A percentile compares a stretch with the other conserved stretches of the same genome.
phyloP scores from a whole-genome alignment of 1,140 invertebrate species.

The Luehdorfia chinensis region DNA sequence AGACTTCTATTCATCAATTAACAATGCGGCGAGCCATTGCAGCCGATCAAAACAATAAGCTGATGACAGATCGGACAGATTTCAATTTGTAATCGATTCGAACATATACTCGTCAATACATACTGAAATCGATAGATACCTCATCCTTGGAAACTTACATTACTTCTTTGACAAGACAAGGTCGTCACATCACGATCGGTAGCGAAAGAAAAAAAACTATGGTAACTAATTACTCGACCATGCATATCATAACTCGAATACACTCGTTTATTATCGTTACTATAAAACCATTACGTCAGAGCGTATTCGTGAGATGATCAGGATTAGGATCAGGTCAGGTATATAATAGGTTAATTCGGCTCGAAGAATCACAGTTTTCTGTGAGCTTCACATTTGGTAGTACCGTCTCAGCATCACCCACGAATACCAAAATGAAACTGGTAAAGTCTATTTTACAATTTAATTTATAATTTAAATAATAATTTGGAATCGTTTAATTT shows the following conservation, averaged over 20 bases:
- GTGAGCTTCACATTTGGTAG: slow-evolving; percentile 43
- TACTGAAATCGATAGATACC: slow-evolving; percentile 34
- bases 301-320: slow-evolving; percentile 47
- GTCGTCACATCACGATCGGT: slow-evolving; percentile 35
- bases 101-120: slow-evolving; percentile 12
- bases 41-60: slow-evolving; percentile 17
- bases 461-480: background rate
- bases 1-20: no score
- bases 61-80: slow-evolving; percentile 23
- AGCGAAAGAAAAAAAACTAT: slow-evolving; percentile 37
- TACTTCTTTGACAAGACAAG: slow-evolving; percentile 45
- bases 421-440: slow-evolving; percentile 57
- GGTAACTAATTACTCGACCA: slow-evolving; percentile 32
- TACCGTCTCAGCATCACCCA: slow-evolving; percentile 17
- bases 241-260: slow-evolving; percentile 33
- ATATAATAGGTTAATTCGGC: slow-evolving; percentile 56
- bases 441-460: slow-evolving; percentile 38
- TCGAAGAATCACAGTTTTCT: slow-evolving; percentile 47
- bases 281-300: slow-evolving; percentile 56
- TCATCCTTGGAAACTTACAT: slow-evolving; percentile 32
- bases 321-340: slow-evolving; percentile 57
- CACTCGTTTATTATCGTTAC: slow-evolving; percentile 33
- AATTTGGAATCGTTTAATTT: no score
- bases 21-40: no score
- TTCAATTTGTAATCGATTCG: slow-evolving; percentile 37